Evolutionary conservation across 2,888 invertebrate species (phyloP).

Genomic region (Nephrocerus scutellatus): DNA sequence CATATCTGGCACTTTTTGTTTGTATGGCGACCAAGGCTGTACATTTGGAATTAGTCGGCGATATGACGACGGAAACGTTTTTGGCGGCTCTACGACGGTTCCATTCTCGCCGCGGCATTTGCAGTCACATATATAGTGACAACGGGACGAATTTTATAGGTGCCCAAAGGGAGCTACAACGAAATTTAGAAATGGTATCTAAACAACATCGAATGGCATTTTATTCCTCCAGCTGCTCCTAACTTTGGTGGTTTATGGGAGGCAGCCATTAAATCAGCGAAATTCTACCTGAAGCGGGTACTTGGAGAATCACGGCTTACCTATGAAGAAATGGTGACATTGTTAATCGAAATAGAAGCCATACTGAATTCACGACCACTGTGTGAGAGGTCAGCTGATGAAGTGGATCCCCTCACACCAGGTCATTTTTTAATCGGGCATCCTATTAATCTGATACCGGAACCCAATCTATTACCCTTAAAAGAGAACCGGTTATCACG

Average conservation of each 20-base stretch:
- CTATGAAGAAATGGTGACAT: constrained; percentile 12
- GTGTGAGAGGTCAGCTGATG: background rate
- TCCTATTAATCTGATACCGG: constrained; percentile 9
- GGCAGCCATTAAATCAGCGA: constrained; percentile 8
- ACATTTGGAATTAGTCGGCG: too few species aligned
- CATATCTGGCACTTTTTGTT: too few species aligned
- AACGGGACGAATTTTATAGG: too few species aligned
- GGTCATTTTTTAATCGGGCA: constrained; percentile 18
- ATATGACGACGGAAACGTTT: too few species aligned
- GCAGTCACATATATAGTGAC: too few species aligned
- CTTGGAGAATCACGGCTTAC: constrained; percentile 3
- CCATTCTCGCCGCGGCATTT: too few species aligned
- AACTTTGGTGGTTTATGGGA: constrained; percentile 12
- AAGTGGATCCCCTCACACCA: constrained; percentile 4
- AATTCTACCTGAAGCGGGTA: constrained; percentile 9
- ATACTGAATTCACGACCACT: constrained; percentile 11
- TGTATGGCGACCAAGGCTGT: too few species aligned
- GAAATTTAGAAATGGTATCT: too few species aligned
- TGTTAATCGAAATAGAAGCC: constrained; percentile 9
- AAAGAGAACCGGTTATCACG: constrained; percentile 7
- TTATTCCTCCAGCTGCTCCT: constrained; percentile 17
- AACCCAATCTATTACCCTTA: constrained; percentile 8
- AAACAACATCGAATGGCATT: too few species aligned
- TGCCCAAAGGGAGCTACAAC: too few species aligned
- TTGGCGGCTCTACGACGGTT: too few species aligned